A percentile compares a stretch with the other conserved stretches of the same genome.
Conservation (phyloP, 2,113 vertebrate genomes). For the Lepisosteus oculatus region DNA sequence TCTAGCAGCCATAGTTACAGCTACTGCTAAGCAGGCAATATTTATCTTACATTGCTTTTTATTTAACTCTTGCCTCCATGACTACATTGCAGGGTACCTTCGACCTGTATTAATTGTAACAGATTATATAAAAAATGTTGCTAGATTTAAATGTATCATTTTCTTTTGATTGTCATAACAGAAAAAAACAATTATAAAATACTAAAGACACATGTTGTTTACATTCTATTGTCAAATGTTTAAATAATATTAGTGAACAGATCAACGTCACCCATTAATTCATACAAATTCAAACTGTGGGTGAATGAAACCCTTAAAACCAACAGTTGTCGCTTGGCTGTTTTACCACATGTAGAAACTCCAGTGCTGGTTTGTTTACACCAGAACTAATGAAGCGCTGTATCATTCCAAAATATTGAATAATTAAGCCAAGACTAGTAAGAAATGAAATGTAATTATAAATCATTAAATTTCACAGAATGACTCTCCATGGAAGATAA, state of each 20-base stretch:
- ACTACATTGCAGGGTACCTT: neutral
- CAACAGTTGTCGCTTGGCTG: too few species aligned
- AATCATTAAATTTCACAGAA: slow-evolving; percentile 28
- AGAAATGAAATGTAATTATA: slow-evolving; percentile 33
- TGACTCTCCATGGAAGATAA: slow-evolving; percentile 33
- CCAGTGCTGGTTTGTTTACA: slow-evolving; percentile 15
- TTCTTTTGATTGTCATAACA: too few species aligned
- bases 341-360: too few species aligned
- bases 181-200: too few species aligned
- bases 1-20: slow-evolving; percentile 44
- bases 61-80: slow-evolving; percentile 45
- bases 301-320: too few species aligned
- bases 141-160: too few species aligned
- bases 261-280: too few species aligned
- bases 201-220: too few species aligned
- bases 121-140: neutral
- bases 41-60: slow-evolving; percentile 60
- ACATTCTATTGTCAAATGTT: too few species aligned
- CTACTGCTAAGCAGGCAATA: slow-evolving; percentile 32
- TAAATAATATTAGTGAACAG: too few species aligned
- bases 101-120: too few species aligned
- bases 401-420: slow-evolving; percentile 22
- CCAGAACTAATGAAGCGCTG: slow-evolving; percentile 15
- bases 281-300: too few species aligned
- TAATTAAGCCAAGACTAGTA: slow-evolving; percentile 29